Base-by-base conservation (phyloP, 2,113 vertebrate genomes). In the Elachura formosa region DNA sequence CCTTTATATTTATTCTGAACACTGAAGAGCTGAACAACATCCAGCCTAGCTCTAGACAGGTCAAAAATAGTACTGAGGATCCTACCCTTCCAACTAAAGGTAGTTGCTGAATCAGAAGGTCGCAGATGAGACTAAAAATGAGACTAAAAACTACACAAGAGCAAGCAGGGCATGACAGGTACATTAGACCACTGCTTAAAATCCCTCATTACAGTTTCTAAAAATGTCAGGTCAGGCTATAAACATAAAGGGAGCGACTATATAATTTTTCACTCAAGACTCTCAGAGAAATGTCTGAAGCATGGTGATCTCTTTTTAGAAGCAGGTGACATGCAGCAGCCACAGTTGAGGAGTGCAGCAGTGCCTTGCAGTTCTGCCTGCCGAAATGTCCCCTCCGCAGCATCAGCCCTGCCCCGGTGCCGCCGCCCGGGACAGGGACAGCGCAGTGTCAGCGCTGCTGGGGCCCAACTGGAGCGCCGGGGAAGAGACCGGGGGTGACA, bases 351-450 rank as follows among this genome's bases (percentile, higher is more conserved):
- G 48, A 59, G 66, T 3, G 15, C 24, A 22, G 56, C 6, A 2
- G 0, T 0, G 38, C 54, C n/a, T n/a, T n/a, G n/a, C n/a, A n/a
- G n/a, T n/a, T n/a, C n/a, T n/a, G n/a, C n/a, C n/a, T n/a, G n/a
- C 69, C 24, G 48, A 31, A 48, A 12, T 1, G 17, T 8, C 1
- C 2, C 12, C 49, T 10, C 25, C 1, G 40, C 0, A 2, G 36
- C 1, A 36, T 3, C 68, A 7, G 58, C 25, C 7, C 20, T 2
- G 52, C 63, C 63, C 1, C 26, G 4, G 0, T 6, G 2, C 31
- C 26, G 6, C 14, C 22, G 2, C 10, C 31, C 3, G 4, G 1
- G 52, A 8, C 48, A 9, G 4, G 17, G 48, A 20, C 51, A 14
- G 68, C n/a, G 45, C 33, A 2, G 15, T 0, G 43, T 2, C 41